Base-by-base conservation (phyloP, 2,113 vertebrate species). In the Mixornis gularis region DNA sequence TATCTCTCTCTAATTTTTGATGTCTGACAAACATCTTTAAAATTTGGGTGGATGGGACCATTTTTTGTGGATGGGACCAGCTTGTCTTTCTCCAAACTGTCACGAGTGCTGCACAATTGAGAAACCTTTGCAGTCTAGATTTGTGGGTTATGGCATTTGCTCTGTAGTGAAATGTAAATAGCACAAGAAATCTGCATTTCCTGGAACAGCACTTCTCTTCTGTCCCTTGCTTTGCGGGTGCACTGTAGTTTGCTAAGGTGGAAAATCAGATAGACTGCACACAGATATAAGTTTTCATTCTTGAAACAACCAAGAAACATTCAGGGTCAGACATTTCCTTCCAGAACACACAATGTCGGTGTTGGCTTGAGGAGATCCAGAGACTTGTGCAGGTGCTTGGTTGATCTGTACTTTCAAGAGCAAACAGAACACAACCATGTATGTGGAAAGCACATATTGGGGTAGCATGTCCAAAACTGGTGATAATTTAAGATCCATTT, bases 391-490 rank as follows among this genome's bases (percentile, higher is more conserved):
- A 70, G 38, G 48, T 63, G 7, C 26, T 58, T 84, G 41, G 13
- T 32, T 82, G 40, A 43, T 32, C 40, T 66, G 34, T 55, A 10
- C 40, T 83, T 85, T 30, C 29, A 40, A 58, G n/a, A 78, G 24
- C 15, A 32, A 81, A 59, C 6, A 81, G 30, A 65, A 69, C 36
- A 55, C 26, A 78, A 5, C 24, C 3, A 1, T 60, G 4, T 4
- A 16, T 27, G 15, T 72, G 44, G 21, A 72, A 79, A 46, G 38
- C 16, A 34, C 4, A 13, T 48, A 13, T 1, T 14, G 17, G 4
- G 10, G 3, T 6, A 10, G 1, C 0, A 0, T 44, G 41, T 68
- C 21, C 51, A 64, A 79, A 90, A 69, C 0, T 41, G 13, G 13
- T 36, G n/a, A 44, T 44, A n/a, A 56, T 76, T 68, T 51, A 71